Evolutionary conservation across 2,888 invertebrate species (phyloP).

Genomic region (Rambutsinella grinnellia): DNA sequence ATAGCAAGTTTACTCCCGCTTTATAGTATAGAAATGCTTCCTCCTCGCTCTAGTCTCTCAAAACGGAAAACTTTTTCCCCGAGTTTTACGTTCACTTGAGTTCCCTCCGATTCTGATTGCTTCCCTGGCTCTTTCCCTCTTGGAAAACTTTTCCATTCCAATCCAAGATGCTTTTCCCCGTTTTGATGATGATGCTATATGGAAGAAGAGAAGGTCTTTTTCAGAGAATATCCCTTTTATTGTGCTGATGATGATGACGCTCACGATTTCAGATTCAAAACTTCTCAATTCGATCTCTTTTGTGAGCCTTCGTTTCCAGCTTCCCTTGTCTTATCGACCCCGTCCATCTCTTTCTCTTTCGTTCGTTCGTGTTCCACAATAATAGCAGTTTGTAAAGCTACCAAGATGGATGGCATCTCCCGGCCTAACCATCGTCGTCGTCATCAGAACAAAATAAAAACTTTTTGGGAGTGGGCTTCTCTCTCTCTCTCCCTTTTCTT

Average conservation of each 20-base stretch:
- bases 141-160: conserved; percentile 32
- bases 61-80: neutral
- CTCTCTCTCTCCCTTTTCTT: conserved; percentile 2
- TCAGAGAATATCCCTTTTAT: neutral
- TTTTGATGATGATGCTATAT: neutral
- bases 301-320: conserved; percentile 5
- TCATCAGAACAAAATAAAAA: neutral
- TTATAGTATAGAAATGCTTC: too few species aligned
- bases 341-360: conserved; percentile 28
- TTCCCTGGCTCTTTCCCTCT: neutral
- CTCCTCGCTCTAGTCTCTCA: neutral
- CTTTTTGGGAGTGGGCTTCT: conserved; percentile 43
- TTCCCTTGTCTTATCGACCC: conserved; percentile 13
- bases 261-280: conserved; percentile 1
- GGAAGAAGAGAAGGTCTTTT: neutral
- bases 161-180: conserved; percentile 1
- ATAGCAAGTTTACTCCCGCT: too few species aligned
- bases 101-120: neutral
- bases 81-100: neutral
- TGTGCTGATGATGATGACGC: conserved; percentile 3
- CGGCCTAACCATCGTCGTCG: neutral
- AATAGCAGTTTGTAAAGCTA: neutral
- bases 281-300: conserved; percentile 25
- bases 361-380: conserved; percentile 14
- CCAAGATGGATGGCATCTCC: conserved; percentile 39